Evolutionary conservation across 23 tunicate species (phyloP).

Genomic region (Aplidium turbinatum): DNA sequence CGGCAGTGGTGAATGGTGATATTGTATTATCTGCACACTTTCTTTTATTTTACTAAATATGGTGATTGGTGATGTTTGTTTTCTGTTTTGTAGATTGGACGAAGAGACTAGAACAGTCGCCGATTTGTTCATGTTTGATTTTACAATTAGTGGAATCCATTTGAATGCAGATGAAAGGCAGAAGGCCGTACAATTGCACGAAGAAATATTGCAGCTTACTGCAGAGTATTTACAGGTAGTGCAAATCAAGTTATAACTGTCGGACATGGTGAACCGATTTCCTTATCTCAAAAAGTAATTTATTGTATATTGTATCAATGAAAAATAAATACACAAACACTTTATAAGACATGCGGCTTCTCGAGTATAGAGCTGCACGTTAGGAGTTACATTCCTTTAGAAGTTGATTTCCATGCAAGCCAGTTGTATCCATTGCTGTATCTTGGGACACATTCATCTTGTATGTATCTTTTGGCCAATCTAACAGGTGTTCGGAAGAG

Average conservation of each 20-base stretch:
- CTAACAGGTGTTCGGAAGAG: no score
- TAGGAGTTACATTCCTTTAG: no score
- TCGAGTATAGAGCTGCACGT: no score
- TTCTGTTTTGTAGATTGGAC: slow-evolving; percentile 59
- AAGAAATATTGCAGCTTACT: slow-evolving; percentile 70
- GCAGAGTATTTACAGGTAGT: slow-evolving; percentile 56
- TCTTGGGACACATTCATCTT: no score
- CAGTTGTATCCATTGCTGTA: no score
- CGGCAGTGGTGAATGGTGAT: no score
- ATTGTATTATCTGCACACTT: no score
- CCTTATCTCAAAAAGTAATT: no score
- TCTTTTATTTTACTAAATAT: not conserved
- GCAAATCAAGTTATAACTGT: no score
- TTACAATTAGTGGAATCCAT: slow-evolving; percentile 89
- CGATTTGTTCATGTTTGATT: slow-evolving; percentile 84
- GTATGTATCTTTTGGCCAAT: no score
- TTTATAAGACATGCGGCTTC: not conserved
- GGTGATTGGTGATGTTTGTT: not conserved
- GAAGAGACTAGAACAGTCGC: slow-evolving; percentile 88
- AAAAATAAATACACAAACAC: not conserved
- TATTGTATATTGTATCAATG: not conserved
- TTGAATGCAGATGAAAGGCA: slow-evolving; percentile 47
- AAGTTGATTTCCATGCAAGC: no score
- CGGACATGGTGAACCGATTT: no score
- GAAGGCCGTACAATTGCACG: slow-evolving; percentile 84